phyloP scores from a whole-genome alignment of 37 sponge, comb jelly and placozoan genomes.

The Cliona cf. orientalis region DNA sequence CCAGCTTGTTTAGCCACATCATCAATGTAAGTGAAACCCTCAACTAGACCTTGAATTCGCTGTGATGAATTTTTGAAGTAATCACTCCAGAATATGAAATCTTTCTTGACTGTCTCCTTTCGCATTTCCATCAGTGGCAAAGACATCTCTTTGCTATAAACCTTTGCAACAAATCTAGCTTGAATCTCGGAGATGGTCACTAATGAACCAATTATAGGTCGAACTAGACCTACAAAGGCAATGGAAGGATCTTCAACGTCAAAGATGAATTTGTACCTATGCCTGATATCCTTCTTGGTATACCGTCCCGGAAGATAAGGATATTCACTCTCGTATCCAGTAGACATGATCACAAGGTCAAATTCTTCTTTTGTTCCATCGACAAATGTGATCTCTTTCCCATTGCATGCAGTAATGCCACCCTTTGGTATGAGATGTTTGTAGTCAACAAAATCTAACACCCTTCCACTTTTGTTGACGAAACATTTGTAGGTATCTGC shows the following conservation, averaged over 20 bases:
- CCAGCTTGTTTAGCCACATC: conserved; percentile 75
- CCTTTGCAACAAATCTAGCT: conserved; percentile 82
- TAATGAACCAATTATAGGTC: conserved; percentile 84
- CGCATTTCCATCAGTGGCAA: conserved; percentile 56
- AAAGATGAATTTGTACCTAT: conserved; percentile 89
- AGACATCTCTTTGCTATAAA: conserved; percentile 58
- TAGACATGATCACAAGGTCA: conserved; percentile 75
- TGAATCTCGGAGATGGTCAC: conserved; percentile 84
- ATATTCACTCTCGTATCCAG: conserved; percentile 60
- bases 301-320: conserved; percentile 70
- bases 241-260: conserved; percentile 76
- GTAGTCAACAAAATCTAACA: conserved; percentile 77
- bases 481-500: conserved; percentile 57
- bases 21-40: conserved; percentile 81
- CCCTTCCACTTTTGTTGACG: conserved; percentile 82
- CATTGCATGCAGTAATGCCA: conserved; percentile 47
- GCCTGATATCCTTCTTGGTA: conserved; percentile 31
- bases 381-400: conserved; percentile 62
- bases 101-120: conserved; percentile 29
- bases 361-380: conserved; percentile 75
- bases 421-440: conserved; percentile 78
- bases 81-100: conserved; percentile 47
- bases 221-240: conserved; percentile 84
- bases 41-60: conserved; percentile 65
- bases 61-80: conserved; percentile 68